Conservation (phyloP, 2,797 vertebrate genomes). For the Prionace glauca region DNA sequence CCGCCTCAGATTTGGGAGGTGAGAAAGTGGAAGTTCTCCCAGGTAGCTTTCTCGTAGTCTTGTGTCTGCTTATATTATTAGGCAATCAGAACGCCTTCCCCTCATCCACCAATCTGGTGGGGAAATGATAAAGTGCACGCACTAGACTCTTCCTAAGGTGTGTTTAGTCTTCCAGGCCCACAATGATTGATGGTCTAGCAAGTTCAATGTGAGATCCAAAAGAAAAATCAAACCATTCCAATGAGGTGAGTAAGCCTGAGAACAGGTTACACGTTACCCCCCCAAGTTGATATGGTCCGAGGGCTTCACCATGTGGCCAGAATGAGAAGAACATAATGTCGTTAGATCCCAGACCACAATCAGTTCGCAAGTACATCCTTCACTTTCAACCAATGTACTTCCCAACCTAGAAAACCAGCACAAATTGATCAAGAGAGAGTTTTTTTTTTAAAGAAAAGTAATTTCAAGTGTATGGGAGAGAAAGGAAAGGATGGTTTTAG, state of each 20-base stretch:
- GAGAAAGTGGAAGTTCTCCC: not conserved
- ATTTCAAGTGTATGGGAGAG: not conserved
- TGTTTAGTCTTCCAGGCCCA: not conserved
- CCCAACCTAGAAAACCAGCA: not conserved
- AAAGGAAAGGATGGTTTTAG: not conserved
- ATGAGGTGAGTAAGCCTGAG: not conserved
- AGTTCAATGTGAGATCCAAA: not conserved
- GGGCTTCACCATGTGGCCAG: slow-evolving; percentile 22
- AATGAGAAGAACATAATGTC: not conserved
- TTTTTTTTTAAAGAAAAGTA: not conserved
- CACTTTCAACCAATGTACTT: not conserved
- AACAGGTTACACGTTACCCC: not conserved
- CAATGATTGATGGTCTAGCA: not conserved
- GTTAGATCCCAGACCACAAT: not conserved
- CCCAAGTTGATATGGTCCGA: not conserved
- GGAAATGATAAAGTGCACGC: not conserved
- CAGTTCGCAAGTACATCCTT: not conserved
- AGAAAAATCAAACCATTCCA: not conserved
- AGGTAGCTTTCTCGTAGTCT: not conserved
- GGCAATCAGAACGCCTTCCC: not conserved
- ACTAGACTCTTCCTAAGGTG: not conserved
- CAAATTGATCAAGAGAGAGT: not conserved
- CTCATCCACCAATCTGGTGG: not conserved
- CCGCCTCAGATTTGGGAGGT: not conserved
- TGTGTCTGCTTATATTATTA: not conserved